Evolutionary conservation across 2,797 vertebrate species (phyloP).

Genomic region (Epinephelus awoara): DNA sequence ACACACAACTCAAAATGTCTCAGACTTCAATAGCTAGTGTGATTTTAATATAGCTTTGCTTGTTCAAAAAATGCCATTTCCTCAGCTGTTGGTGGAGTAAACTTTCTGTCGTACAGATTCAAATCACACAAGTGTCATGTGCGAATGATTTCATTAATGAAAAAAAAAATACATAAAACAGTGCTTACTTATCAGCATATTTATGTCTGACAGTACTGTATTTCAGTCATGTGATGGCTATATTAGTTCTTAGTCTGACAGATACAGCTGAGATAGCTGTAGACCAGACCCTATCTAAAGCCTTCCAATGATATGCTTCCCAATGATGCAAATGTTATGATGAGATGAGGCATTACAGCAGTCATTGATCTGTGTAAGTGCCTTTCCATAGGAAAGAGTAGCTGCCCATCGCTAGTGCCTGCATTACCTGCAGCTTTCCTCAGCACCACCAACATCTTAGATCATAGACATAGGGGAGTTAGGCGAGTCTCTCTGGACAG

Average conservation of each 20-base stretch:
- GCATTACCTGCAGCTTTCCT: constrained; percentile 74
- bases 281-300: constrained; percentile 46
- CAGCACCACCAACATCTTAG: constrained; percentile 58
- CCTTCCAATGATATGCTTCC: constrained; percentile 51
- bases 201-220: neutral
- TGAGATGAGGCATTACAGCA: constrained; percentile 71
- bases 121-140: neutral
- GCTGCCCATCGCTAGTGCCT: constrained; percentile 63
- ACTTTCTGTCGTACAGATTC: neutral
- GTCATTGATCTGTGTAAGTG: constrained; percentile 86
- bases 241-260: neutral
- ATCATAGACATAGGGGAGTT: constrained; percentile 42
- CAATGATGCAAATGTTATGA: constrained; percentile 66
- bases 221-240: constrained; percentile 12
- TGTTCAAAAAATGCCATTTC: neutral
- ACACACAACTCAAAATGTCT: neutral
- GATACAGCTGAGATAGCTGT: constrained; percentile 31
- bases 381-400: constrained; percentile 79
- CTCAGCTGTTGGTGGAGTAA: neutral
- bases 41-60: neutral
- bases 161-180: neutral
- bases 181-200: neutral
- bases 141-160: neutral
- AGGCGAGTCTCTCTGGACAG: constrained; percentile 33
- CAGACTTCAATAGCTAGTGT: neutral